Evolutionary conservation across 2,888 invertebrate species (phyloP), one percentile per base, ranked within the genome.

Genomic region (Allacma fusca): DNA sequence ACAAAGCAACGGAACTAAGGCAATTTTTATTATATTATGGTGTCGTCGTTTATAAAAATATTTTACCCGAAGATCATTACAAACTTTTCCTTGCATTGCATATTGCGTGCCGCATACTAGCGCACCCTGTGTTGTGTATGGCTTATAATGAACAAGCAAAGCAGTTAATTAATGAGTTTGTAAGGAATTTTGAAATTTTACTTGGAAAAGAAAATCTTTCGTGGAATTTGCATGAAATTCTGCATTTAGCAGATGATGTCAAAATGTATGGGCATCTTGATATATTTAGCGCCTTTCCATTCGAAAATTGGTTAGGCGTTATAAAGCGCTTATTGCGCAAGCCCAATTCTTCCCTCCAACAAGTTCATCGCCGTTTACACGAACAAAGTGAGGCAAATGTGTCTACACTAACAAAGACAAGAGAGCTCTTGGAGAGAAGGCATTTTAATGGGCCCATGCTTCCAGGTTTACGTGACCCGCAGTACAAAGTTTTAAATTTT

Each of bases 1-100:
- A 83, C 82, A 85, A 85, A 73, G 85, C 84, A n/a, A 83, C 83
- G 13, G 84, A 85, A 77, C 84, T 81, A 75, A 57, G 84, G 13
- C 78, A 78, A n/a, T 83, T 85, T 80, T 28, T 85, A 9, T 57
- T 85, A 12, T 84, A 84, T 77, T 81, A 81, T 34, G 84, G 85
- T 13, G 84, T 81, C n/a, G 76, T 85, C 0, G 79, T 83, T 68
- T 74, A 84, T 1, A 78, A 79, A 74, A 71, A 40, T 2, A 65
- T 77, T 65, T 62, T 85, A 26, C 62, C 80, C 1, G 40, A 44
- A 23, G 59, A 73, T n/a, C 19, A 79, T 19, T 84, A 77, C 44
- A 13, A 74, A 23, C 77, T 77, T 71, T 80, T 79, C 68, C 2
- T 80, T 19, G 16, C 19, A 0, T 64, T 80, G 1, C 26, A 40